A percentile compares a stretch with the other conserved stretches of the same genome.
These are phyloP conservation scores for Piprites chloris DNA, from an alignment of 2,113 vertebrate genomes.

Conservation along the genomic window DNA sequence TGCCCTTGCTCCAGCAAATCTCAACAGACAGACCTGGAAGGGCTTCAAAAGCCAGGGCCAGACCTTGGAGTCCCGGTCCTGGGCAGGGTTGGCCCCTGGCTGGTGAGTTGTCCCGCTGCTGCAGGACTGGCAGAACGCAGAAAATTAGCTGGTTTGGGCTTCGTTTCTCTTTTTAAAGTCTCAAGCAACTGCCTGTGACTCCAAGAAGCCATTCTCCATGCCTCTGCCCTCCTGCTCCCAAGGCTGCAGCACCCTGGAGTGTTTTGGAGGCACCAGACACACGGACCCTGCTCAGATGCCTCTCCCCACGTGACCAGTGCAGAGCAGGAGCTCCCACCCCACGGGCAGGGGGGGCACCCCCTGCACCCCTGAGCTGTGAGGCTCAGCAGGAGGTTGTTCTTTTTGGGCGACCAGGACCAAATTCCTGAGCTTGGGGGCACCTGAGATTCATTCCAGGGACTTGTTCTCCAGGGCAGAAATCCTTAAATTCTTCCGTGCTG, in stretches of 20 bases:
- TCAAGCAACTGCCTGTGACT: background rate
- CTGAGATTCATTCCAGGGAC: background rate
- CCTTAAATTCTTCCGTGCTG: background rate
- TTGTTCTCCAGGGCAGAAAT: background rate
- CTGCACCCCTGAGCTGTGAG: background rate
- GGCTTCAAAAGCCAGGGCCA: background rate
- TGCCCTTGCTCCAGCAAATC: background rate
- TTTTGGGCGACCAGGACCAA: background rate
- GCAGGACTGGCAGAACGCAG: background rate
- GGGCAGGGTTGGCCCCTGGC: background rate
- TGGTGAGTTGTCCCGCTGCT: background rate
- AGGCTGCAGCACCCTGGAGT: background rate
- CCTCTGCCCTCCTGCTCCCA: background rate
- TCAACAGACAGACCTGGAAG: background rate
- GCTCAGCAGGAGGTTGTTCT: background rate
- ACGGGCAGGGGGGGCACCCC: background rate
- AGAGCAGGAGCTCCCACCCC: fast-evolving
- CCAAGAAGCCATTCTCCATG: background rate
- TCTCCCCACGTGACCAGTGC: fast-evolving
- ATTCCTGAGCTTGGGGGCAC: background rate
- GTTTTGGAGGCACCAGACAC: background rate
- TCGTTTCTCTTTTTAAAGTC: background rate
- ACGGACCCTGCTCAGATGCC: fast-evolving
- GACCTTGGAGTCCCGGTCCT: background rate
- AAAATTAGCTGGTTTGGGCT: background rate